Evolutionary conservation across 2,888 invertebrate species (phyloP), one percentile per base, ranked within the genome.

Genomic region (Limnephilus auricula): DNA sequence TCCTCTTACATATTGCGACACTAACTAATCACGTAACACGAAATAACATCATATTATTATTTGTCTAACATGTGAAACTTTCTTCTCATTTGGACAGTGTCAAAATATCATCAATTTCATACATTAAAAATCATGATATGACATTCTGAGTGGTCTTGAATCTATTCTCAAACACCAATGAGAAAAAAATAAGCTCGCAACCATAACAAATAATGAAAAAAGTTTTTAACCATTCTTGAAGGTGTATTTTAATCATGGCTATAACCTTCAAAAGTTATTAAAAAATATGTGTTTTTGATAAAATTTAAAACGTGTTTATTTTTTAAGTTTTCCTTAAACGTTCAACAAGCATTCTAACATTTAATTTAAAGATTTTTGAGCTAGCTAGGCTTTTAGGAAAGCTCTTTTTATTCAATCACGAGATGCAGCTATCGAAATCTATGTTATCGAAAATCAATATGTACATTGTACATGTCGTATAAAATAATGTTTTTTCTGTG

Each of bases 41-140:
- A 84, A 65, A n/a, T 65, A 80, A 80, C 65, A 65, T 25, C 65
- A 65, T 5, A 4, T 15, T 5, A 4, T 15, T 50, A 65, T 65
- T n/a, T 65, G 65, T 65, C 65, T 65, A 65, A 9, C 65, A 6
- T 65, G 65, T 65, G 25, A 65, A 65, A 65, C 65, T 65, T 65
- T 65, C 65, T 65, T 65, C n/a, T 65, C 65, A 65, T 65, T 65
- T 65, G 65, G 65, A n/a, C 65, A 65, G n/a, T 65, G 65, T 65
- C 65, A 65, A 65, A 65, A 65, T 65, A 65, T 65, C 65, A n/a
- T 25, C 65, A 65, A 65, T 65, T 65, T 65, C 65, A 2, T 65
- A 2, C n/a, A 65, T 65, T 65, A 65, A n/a, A 65, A 65, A 25
- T 9, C 25, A n/a, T 65, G 65, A 65, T 25, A 25, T 65, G 65